Conservation (phyloP, 2,888 invertebrate species). For the Papilio protenor region DNA sequence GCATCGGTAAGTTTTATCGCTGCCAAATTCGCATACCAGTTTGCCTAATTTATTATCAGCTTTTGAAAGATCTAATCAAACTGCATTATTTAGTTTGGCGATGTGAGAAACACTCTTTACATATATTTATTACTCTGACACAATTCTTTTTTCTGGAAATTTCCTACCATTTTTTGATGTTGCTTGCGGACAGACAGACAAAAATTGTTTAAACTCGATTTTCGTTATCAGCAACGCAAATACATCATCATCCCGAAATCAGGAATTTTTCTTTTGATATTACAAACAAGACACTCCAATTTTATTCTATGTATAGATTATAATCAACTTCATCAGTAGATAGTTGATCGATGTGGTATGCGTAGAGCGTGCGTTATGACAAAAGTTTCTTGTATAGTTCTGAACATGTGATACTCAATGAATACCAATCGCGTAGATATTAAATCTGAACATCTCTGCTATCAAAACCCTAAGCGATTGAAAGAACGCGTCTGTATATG, state of each 20-base stretch:
- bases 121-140: background rate
- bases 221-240: no score
- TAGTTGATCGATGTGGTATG: background rate
- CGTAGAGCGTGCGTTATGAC: background rate
- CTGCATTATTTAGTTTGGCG: background rate
- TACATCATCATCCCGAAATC: no score
- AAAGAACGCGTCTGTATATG: background rate
- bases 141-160: background rate
- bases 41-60: conserved; percentile 16
- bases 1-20: conserved; percentile 5
- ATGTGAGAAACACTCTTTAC: background rate
- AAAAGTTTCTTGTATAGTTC: conserved; percentile 1
- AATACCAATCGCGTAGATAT: conserved; percentile 6
- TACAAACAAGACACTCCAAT: no score
- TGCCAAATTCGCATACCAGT: background rate
- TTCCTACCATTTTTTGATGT: no score
- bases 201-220: no score
- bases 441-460: background rate
- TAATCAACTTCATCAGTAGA: background rate
- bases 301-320: background rate
- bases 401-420: background rate
- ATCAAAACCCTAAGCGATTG: background rate
- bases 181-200: no score
- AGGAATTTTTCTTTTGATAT: no score
- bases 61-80: conserved; percentile 1